Base-by-base conservation (phyloP, 2,113 vertebrate genomes). In the Campylomormyrus numenius region DNA sequence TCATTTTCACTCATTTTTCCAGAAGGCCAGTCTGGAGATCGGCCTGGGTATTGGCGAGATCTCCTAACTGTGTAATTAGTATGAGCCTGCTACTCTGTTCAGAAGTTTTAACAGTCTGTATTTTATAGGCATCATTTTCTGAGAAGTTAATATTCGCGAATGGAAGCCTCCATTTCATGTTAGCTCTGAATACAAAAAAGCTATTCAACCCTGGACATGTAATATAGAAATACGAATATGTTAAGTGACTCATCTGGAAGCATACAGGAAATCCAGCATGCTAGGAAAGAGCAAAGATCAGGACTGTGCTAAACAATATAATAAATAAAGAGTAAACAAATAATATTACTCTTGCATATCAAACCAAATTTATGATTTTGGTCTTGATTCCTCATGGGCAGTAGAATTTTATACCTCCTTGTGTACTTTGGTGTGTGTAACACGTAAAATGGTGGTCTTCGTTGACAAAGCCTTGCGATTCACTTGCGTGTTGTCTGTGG, bases 31-130 rank as follows among this genome's bases (percentile, higher is more conserved):
- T 80, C 19, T 8, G 17, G 35, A 80, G 74, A 77, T 17, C 31
- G 0, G 3, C 70, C 70, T 39, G 31, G 3, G 3, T 77, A 9
- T 27, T 27, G 24, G 58, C 24, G 9, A 66, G n/a, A 27, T 70
- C 62, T 31, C 27, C 62, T 70, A 70, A 27, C 74, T 42, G 35
- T 80, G 35, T 80, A 35, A 80, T 80, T 80, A 80, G 74, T 35
- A 39, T 50, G 15, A 53, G n/a, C 85, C 85, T 53, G 49, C n/a
- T 53, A n/a, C 85, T 87, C 24, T 52, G 50, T 17, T 87, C 50
- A 87, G 85, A 9, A 39, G 85, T 56, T 39, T 39, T 87, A 87
- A 87, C 85, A 87, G 85, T 87, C 85, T 53, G 50, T 24, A 48
- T 56, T 53, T 87, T 87, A 87, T 53, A 87, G 85, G 50, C 50